A percentile compares a stretch with the other conserved stretches of the same genome.
Evolutionary conservation across 2,797 vertebrate species (phyloP).

Genomic region (Pipistrellus nathusii): DNA sequence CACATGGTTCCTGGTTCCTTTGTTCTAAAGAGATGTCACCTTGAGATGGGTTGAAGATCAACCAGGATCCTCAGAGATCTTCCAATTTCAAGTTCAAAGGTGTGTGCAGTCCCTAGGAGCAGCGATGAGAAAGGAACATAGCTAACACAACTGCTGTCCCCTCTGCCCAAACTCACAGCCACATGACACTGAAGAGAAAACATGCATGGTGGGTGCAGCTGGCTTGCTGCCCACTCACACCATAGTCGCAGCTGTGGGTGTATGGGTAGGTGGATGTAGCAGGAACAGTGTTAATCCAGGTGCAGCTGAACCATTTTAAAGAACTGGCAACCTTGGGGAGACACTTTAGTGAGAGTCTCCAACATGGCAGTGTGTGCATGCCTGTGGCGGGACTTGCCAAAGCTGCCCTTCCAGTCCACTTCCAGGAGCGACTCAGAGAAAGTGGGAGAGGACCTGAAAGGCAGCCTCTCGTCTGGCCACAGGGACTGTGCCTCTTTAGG

Average conservation of each 20-base stretch:
- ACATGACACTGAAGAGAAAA: neutral
- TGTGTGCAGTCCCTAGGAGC: neutral
- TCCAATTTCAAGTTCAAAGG: neutral
- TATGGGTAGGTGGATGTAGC: neutral
- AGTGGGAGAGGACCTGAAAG: slow-evolving; percentile 4
- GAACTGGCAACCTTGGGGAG: neutral
- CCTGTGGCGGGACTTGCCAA: neutral
- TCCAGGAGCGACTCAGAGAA: slow-evolving; percentile 37
- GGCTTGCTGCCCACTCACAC: neutral
- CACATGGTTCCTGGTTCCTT: neutral
- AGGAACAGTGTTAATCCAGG: neutral
- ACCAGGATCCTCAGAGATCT: neutral
- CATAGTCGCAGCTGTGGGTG: no score
- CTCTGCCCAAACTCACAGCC: neutral
- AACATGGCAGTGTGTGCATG: neutral
- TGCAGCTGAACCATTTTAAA: neutral
- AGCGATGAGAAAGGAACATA: neutral
- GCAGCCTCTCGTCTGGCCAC: neutral
- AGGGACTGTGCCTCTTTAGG: neutral
- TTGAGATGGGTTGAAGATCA: neutral
- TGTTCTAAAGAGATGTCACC: neutral
- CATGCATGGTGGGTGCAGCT: rapidly evolving
- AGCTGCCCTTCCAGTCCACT: neutral
- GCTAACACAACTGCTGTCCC: neutral
- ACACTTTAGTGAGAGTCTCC: slow-evolving; percentile 3